phyloP scores from a whole-genome alignment of 2,888 invertebrate species.

The Amphipyra tragopoginis region DNA sequence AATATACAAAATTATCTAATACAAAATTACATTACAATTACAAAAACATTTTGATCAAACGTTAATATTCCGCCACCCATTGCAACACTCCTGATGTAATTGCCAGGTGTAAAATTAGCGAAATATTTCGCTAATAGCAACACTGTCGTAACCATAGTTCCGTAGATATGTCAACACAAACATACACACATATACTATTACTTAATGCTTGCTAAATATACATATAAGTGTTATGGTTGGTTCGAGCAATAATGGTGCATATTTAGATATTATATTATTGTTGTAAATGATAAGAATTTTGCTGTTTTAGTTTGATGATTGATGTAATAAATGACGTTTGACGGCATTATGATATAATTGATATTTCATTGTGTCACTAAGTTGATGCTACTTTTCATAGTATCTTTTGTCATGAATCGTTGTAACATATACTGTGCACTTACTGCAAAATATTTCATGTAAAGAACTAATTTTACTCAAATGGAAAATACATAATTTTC shows the following conservation, averaged over 20 bases:
- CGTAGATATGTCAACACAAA: conserved; percentile 85
- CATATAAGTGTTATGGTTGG: conserved; percentile 75
- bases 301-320: no score
- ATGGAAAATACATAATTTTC: no score
- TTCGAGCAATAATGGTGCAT: conserved; percentile 49
- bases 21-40: conserved; percentile 40
- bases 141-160: conserved; percentile 79
- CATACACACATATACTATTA: conserved; percentile 72
- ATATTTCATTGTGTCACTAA: no score
- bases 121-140: conserved; percentile 77
- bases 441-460: no score
- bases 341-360: no score
- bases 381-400: no score
- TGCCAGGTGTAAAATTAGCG: conserved; percentile 70
- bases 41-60: conserved; percentile 35
- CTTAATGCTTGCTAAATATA: conserved; percentile 83
- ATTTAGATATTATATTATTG: conserved; percentile 13
- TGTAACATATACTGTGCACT: no score
- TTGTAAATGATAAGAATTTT: neutral
- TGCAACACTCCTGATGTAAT: conserved; percentile 62
- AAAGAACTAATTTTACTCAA: no score
- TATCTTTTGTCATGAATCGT: no score
- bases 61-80: conserved; percentile 40
- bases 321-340: no score
- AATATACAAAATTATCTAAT: conserved; percentile 42